Percentiles rank a stretch among this genome's conserved stretches.
phyloP scores from a whole-genome alignment of 1,140 invertebrate species.

The Solenopsis fugax region DNA sequence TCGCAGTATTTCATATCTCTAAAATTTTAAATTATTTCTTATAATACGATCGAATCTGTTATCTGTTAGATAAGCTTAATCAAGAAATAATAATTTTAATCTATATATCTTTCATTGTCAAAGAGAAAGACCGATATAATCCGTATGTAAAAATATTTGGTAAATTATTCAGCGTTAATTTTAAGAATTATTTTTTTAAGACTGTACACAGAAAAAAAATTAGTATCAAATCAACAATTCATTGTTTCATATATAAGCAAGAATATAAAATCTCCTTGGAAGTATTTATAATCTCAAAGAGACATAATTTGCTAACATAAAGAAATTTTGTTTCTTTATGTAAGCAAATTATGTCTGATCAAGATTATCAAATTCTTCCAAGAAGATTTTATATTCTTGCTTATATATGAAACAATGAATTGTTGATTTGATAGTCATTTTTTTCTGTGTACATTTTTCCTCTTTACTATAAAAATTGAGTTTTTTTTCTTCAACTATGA shows the following conservation, averaged over 20 bases:
- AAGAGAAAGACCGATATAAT: neutral
- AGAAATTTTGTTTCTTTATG: no score
- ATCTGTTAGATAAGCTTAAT: neutral
- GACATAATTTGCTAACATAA: no score
- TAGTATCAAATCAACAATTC: no score
- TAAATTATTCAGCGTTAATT: neutral
- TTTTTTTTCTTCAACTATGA: neutral
- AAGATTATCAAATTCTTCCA: no score
- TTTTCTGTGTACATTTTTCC: neutral
- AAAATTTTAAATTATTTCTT: neutral
- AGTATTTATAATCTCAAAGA: no score
- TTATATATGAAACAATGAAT: no score
- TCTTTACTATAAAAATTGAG: neutral
- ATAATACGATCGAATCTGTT: neutral
- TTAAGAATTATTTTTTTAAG: neutral
- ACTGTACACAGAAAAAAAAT: no score
- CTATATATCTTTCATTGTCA: neutral
- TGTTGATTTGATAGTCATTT: no score
- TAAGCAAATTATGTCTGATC: no score
- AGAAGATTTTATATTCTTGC: no score
- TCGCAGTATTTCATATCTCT: neutral
- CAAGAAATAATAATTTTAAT: constrained; percentile 1
- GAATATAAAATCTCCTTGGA: no score
- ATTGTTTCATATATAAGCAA: no score
- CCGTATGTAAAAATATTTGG: neutral